Evolutionary conservation across 1,140 invertebrate genomes (phyloP).

Genomic region (Diabrotica undecimpunctata): DNA sequence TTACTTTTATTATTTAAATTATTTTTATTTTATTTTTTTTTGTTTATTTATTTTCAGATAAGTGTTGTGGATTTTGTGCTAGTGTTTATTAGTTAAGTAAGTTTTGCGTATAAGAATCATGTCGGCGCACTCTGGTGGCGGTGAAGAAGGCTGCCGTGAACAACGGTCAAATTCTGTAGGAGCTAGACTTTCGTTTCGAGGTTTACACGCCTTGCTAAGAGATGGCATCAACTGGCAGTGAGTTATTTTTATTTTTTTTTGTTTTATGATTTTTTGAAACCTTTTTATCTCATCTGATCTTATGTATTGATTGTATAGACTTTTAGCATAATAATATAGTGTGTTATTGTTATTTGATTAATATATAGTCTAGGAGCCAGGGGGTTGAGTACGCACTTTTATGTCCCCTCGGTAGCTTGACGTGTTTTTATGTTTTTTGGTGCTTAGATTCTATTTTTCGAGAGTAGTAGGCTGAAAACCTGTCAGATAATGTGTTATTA

Average conservation of each 20-base stretch:
- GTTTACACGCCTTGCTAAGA: constrained; percentile 36
- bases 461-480: no score
- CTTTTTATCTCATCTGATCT: background rate
- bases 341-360: no score
- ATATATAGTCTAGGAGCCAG: no score
- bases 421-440: no score
- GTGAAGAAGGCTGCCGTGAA: constrained; percentile 25
- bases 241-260: constrained; percentile 32
- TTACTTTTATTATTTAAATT: constrained; percentile 6
- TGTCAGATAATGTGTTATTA: no score
- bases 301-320: background rate
- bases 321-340: no score
- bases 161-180: constrained; percentile 43
- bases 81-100: constrained; percentile 5
- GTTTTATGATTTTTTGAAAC: constrained; percentile 18
- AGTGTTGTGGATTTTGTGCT: constrained; percentile 6
- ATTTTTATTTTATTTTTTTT: constrained; percentile 15
- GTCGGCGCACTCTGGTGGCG: constrained; percentile 39
- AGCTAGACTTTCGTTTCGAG: constrained; percentile 39
- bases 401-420: no score
- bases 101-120: constrained; percentile 23
- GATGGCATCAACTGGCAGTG: constrained; percentile 41
- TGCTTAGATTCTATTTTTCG: no score
- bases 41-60: constrained; percentile 12
- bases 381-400: no score